Percentiles rank a stretch among this genome's conserved stretches.
phyloP scores from a whole-genome alignment of 2,888 invertebrate species.

The Serrognathus titanus region DNA sequence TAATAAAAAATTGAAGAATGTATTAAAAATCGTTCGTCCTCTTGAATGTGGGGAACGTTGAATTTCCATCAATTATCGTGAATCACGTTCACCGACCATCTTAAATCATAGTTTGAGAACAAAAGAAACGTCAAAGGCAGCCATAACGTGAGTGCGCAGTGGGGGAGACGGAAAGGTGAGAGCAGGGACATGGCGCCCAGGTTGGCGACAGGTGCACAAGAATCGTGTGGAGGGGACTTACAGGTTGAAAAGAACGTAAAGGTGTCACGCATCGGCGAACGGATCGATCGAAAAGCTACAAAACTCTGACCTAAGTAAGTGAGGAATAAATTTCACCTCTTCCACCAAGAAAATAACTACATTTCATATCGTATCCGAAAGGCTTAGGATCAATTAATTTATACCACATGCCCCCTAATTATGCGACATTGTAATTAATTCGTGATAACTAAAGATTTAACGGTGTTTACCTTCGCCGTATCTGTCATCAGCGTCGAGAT shows the following conservation, averaged over 20 bases:
- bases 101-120: slow-evolving; percentile 27
- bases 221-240: slow-evolving; percentile 20
- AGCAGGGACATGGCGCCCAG: slow-evolving; percentile 24
- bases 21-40: no score
- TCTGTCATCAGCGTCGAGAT: slow-evolving; percentile 13
- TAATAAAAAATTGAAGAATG: no score
- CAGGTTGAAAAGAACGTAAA: slow-evolving; percentile 31
- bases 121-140: slow-evolving; percentile 30
- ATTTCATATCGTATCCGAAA: not conserved
- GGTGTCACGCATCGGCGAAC: slow-evolving; percentile 38
- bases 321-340: not conserved
- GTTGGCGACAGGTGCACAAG: slow-evolving; percentile 29
- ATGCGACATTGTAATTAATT: slow-evolving; percentile 21
- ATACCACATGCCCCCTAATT: slow-evolving; percentile 15
- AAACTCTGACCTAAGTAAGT: slow-evolving; percentile 8
- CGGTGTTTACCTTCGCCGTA: slow-evolving; percentile 11
- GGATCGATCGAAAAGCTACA: slow-evolving; percentile 27
- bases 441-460: slow-evolving; percentile 16
- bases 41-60: no score
- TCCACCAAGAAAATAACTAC: not conserved
- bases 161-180: slow-evolving; percentile 27
- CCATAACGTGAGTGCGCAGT: slow-evolving; percentile 20
- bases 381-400: slow-evolving; percentile 11
- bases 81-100: slow-evolving; percentile 17
- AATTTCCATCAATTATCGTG: not conserved